Conservation (phyloP, 1,140 invertebrate species). For the Chironomus tepperi region DNA sequence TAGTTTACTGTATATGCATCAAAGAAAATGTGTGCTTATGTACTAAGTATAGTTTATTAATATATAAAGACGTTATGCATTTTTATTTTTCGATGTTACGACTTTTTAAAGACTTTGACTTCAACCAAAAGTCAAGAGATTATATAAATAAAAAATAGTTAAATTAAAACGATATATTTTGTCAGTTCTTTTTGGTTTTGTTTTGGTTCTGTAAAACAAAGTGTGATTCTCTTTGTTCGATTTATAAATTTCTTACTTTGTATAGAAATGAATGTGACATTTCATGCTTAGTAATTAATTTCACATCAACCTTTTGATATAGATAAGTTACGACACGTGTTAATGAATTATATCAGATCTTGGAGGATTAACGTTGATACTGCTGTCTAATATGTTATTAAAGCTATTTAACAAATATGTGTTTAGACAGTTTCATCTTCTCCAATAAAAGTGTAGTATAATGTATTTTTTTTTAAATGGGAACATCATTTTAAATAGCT, state of each 20-base stretch:
- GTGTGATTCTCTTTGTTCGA: neutral
- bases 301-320: neutral
- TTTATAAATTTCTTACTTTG: neutral
- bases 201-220: constrained; percentile 7
- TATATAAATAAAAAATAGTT: constrained; percentile 15
- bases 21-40: no score
- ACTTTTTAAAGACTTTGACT: constrained; percentile 4
- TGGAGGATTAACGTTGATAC: constrained; percentile 5
- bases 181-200: neutral
- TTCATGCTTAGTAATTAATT: constrained; percentile 16
- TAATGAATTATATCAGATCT: constrained; percentile 17
- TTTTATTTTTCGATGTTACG: neutral
- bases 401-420: no score
- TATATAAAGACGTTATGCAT: neutral
- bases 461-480: no score
- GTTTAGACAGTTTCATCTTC: no score
- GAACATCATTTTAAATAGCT: no score
- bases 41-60: no score
- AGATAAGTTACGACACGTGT: constrained; percentile 19
- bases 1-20: no score
- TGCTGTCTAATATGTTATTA: neutral
- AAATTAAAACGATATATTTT: neutral
- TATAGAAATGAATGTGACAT: neutral
- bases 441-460: no score
- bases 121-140: neutral